Conservation (phyloP, 2,888 invertebrate genomes). For the Teleogryllus oceanicus region DNA sequence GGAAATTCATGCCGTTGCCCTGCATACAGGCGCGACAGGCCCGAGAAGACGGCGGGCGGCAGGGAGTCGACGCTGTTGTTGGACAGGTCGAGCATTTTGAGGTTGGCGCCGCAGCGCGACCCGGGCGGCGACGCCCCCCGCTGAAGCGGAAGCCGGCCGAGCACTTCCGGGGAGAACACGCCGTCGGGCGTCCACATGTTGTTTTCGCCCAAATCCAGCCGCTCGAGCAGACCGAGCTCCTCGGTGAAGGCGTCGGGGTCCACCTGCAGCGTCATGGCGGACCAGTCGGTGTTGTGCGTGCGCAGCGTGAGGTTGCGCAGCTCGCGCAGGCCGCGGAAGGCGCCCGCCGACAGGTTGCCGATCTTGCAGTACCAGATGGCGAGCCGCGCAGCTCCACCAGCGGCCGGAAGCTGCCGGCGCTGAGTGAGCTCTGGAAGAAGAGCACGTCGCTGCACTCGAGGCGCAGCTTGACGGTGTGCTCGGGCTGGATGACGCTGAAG, state of each 20-base stretch:
- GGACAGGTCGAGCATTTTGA: slow-evolving; percentile 69
- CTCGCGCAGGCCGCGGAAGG: slow-evolving; percentile 75
- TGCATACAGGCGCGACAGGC: slow-evolving; percentile 68
- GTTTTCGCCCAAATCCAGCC: slow-evolving; percentile 73
- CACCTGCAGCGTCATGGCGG: slow-evolving; percentile 73
- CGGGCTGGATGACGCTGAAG: slow-evolving; percentile 78
- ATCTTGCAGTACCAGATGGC: slow-evolving; percentile 81
- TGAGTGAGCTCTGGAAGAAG: slow-evolving; percentile 74
- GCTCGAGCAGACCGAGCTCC: slow-evolving; percentile 67
- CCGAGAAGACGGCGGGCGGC: slow-evolving; percentile 68
- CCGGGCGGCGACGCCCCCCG: slow-evolving; percentile 47
- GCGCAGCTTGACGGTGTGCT: slow-evolving; percentile 70
- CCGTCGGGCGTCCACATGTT: slow-evolving; percentile 78
- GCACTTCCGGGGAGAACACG: slow-evolving; percentile 68
- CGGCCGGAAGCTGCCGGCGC: slow-evolving; percentile 72
- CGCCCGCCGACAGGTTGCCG: slow-evolving; percentile 73
- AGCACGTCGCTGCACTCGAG: slow-evolving; percentile 77
- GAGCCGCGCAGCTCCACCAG: slow-evolving; percentile 69
- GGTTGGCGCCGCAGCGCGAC: slow-evolving; percentile 66
- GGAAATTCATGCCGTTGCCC: slow-evolving; percentile 69
- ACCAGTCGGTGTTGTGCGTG: slow-evolving; percentile 81
- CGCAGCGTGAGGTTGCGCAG: slow-evolving; percentile 74
- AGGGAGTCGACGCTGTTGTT: slow-evolving; percentile 74
- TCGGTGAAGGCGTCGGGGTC: slow-evolving; percentile 70
- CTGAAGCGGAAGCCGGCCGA: slow-evolving; percentile 68